phyloP scores from a whole-genome alignment of 2,797 vertebrate genomes.

The Brotula barbata region DNA sequence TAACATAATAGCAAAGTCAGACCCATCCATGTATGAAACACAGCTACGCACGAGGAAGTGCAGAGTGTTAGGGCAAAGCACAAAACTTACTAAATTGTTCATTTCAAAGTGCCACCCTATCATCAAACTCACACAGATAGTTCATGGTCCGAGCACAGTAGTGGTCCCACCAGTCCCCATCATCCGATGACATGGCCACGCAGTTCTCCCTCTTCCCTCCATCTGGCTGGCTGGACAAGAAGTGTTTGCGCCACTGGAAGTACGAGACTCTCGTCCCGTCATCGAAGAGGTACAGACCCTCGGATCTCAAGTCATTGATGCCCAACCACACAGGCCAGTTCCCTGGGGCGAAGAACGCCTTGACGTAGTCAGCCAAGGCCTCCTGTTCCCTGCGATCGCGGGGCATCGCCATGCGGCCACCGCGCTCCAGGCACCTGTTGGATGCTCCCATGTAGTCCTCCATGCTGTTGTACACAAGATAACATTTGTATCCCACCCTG shows the following conservation, averaged over 20 bases:
- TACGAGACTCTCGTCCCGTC: constrained; percentile 85
- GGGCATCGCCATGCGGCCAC: constrained; percentile 88
- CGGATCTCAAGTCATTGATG: constrained; percentile 84
- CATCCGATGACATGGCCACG: constrained; percentile 88
- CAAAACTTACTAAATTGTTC: too few relatives aligned
- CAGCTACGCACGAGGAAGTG: too few relatives aligned
- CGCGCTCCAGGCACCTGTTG: constrained; percentile 81
- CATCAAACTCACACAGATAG: constrained; percentile 88
- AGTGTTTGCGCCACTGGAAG: constrained; percentile 90
- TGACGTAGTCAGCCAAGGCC: constrained; percentile 82
- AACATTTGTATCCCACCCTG: constrained; percentile 85
- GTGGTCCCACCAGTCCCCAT: constrained; percentile 95
- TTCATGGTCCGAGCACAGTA: constrained; percentile 89
- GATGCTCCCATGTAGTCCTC: constrained; percentile 82
- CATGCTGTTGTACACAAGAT: constrained; percentile 83
- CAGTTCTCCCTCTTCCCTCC: constrained; percentile 89
- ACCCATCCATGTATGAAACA: too few relatives aligned
- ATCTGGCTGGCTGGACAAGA: constrained; percentile 89
- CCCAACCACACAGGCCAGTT: constrained; percentile 94
- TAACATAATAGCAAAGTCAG: too few relatives aligned
- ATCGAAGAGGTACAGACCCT: constrained; percentile 89
- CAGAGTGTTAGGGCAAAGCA: too few relatives aligned
- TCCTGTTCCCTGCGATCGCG: constrained; percentile 85
- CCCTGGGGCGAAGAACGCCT: constrained; percentile 80
- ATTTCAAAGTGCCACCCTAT: constrained; percentile 68